Conservation (phyloP, 2,797 vertebrate genomes). For the Rhinoraja longicauda region DNA sequence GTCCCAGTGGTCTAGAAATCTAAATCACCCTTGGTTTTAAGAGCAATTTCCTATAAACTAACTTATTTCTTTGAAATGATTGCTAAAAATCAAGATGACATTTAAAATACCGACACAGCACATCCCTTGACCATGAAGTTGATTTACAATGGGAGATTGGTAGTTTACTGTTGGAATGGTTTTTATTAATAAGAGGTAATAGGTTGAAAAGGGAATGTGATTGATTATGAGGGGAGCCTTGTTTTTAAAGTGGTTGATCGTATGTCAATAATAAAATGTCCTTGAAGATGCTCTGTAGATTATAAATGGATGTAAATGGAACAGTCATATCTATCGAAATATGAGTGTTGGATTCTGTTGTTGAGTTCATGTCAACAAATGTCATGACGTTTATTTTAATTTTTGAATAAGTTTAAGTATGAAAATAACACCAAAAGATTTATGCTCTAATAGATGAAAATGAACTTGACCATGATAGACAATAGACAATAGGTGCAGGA, state of each 20-base stretch:
- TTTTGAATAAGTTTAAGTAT: neutral
- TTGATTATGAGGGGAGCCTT: neutral
- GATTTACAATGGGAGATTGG: neutral
- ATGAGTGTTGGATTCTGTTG: neutral
- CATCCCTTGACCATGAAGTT: neutral
- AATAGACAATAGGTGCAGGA: too few relatives aligned
- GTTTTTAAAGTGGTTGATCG: neutral
- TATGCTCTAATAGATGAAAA: neutral
- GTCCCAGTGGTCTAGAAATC: too few relatives aligned
- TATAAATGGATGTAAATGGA: neutral
- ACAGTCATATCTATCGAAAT: neutral
- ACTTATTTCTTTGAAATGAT: neutral
- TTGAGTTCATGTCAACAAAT: neutral
- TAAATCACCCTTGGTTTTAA: neutral
- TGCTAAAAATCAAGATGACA: conserved; percentile 1
- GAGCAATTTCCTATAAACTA: neutral
- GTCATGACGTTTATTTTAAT: neutral
- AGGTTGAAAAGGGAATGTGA: neutral
- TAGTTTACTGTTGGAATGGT: neutral
- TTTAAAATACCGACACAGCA: neutral
- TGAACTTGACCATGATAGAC: too few relatives aligned
- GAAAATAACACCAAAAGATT: neutral
- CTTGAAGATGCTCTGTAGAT: neutral
- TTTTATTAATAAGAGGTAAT: neutral
- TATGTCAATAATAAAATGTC: neutral